phyloP scores from a whole-genome alignment of 2,113 vertebrate genomes.

The Antechinus flavipes region DNA sequence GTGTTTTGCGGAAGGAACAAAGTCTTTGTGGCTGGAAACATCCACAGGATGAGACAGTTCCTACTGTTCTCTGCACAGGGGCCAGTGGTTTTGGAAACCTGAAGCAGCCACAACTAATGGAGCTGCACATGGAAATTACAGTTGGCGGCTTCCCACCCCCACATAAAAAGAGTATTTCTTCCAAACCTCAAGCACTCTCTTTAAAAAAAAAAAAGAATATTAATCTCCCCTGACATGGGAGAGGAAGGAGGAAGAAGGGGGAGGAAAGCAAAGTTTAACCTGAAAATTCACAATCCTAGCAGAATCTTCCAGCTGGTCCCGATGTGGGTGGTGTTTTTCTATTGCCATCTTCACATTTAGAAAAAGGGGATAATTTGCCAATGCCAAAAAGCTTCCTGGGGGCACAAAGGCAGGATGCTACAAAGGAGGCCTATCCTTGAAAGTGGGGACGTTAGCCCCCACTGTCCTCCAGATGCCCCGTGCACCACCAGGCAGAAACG shows the following conservation, averaged over 20 bases:
- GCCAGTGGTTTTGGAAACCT: slow-evolving; percentile 1
- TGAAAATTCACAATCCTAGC: background rate
- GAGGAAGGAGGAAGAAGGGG: background rate
- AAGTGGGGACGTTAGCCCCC: background rate
- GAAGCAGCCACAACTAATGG: background rate
- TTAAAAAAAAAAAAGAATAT: background rate
- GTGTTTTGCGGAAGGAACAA: background rate
- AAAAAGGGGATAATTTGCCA: background rate
- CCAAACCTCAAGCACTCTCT: background rate
- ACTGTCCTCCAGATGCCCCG: background rate
- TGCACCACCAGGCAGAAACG: background rate
- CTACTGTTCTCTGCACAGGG: slow-evolving; percentile 3
- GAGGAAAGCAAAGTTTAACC: background rate
- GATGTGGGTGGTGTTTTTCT: background rate
- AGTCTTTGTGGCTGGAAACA: background rate
- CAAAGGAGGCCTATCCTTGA: background rate
- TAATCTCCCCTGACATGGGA: background rate
- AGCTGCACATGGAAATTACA: slow-evolving; percentile 1
- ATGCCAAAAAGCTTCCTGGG: background rate
- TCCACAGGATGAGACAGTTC: background rate
- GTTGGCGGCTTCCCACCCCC: background rate
- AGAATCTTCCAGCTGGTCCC: background rate
- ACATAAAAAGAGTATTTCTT: background rate
- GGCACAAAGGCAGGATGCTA: background rate
- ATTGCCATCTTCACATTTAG: background rate